Percentiles rank a stretch among this genome's conserved stretches.
Conservation (phyloP, 2,888 invertebrate species). For the Pheosia tremula region DNA sequence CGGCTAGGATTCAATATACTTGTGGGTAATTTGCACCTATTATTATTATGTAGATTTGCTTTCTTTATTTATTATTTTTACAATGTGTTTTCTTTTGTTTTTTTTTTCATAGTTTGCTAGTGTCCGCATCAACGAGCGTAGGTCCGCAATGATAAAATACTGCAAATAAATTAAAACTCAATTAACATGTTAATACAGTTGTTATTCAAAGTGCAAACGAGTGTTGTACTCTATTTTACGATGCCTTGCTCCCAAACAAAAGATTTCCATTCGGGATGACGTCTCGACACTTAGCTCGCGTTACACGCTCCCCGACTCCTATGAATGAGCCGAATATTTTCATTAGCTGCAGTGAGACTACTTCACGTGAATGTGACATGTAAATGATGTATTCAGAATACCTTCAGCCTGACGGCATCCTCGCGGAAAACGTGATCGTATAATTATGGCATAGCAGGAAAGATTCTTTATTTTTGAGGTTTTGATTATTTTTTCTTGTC, state of each 20-base stretch:
- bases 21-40: too few species aligned
- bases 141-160: too few species aligned
- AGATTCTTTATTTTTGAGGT: too few species aligned
- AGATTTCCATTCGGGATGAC: conserved; percentile 15
- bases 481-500: too few species aligned
- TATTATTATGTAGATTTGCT: too few species aligned
- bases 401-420: background rate
- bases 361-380: background rate
- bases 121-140: too few species aligned
- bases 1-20: too few species aligned
- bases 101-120: too few species aligned
- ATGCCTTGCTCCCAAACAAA: conserved; percentile 13
- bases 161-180: background rate
- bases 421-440: background rate
- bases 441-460: background rate
- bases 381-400: background rate
- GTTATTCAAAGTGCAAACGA: conserved; percentile 6
- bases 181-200: conserved; percentile 6
- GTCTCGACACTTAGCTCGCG: conserved; percentile 8
- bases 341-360: conserved; percentile 6
- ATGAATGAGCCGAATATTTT: conserved; percentile 7
- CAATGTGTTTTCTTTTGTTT: too few species aligned
- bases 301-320: conserved; percentile 6
- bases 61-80: too few species aligned
- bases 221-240: background rate